These are phyloP conservation scores for Dicycla oo DNA, from an alignment of 2,888 invertebrate species.

Conservation along the genomic window DNA sequence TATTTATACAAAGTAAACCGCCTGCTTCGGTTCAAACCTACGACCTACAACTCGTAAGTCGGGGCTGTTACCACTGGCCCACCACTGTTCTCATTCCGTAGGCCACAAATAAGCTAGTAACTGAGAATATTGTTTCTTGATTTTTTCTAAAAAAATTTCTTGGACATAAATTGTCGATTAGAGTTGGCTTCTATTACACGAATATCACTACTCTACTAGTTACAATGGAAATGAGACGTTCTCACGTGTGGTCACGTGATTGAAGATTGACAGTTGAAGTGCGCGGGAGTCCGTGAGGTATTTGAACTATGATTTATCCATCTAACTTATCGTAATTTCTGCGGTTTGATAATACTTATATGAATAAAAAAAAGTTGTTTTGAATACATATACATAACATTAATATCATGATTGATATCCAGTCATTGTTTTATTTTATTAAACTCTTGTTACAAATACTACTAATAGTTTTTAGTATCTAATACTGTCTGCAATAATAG, in stretches of 20 bases:
- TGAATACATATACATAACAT: too few relatives aligned
- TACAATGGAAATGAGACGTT: conserved; percentile 1
- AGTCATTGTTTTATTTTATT: conserved; percentile 18
- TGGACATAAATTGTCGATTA: not conserved
- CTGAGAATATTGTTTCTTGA: not conserved
- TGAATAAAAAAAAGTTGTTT: not conserved
- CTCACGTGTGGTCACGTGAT: not conserved
- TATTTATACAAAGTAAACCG: too few relatives aligned
- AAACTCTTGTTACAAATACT: not conserved
- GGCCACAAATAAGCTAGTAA: not conserved
- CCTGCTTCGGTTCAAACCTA: too few relatives aligned
- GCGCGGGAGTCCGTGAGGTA: not conserved
- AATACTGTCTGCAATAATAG: not conserved
- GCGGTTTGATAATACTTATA: not conserved
- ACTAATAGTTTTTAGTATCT: too few relatives aligned
- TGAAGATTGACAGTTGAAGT: not conserved
- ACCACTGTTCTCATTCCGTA: not conserved
- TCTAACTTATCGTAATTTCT: not conserved
- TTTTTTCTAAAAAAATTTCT: conserved; percentile 10
- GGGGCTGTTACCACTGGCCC: too few relatives aligned
- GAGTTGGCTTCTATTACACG: conserved; percentile 20
- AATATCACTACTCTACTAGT: conserved; percentile 26
- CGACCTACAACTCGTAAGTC: too few relatives aligned
- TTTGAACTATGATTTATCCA: not conserved
- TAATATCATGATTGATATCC: too few relatives aligned